These are phyloP conservation scores for Aporophyla lueneburgensis DNA, from an alignment of 2,888 invertebrate species.

Conservation along the genomic window DNA sequence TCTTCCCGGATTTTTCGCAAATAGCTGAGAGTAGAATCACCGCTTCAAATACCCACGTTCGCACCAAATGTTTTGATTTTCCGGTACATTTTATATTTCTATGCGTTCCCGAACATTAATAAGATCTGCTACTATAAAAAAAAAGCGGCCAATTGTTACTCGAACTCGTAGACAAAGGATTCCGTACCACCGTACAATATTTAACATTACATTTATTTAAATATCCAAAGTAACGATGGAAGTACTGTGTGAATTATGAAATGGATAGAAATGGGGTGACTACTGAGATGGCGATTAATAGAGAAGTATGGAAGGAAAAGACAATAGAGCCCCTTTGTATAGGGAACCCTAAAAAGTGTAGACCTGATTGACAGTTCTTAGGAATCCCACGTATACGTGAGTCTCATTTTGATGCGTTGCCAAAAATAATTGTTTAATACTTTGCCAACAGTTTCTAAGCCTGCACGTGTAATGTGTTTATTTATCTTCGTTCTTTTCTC, in stretches of 20 bases:
- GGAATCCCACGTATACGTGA: slow-evolving; percentile 13
- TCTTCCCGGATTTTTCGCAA: not conserved
- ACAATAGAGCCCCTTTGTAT: too few relatives aligned
- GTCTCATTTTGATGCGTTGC: slow-evolving; percentile 27
- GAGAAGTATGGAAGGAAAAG: too few relatives aligned
- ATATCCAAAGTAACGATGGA: too few relatives aligned
- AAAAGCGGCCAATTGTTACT: not conserved
- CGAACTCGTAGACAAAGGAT: not conserved
- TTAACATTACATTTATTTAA: too few relatives aligned
- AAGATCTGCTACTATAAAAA: slow-evolving; percentile 16
- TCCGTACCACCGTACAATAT: not conserved
- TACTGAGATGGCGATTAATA: too few relatives aligned
- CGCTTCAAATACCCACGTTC: slow-evolving; percentile 8
- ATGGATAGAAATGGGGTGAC: too few relatives aligned
- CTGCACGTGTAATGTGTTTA: not conserved
- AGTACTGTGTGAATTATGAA: too few relatives aligned
- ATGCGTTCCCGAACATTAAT: slow-evolving; percentile 1
- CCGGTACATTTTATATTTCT: not conserved
- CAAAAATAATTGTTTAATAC: slow-evolving; percentile 33
- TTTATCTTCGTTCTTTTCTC: not conserved
- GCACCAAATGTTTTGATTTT: not conserved
- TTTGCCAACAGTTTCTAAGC: slow-evolving; percentile 9
- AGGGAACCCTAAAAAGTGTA: not conserved
- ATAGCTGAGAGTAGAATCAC: not conserved
- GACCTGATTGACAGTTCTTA: slow-evolving; percentile 11